These are phyloP conservation scores for Tromatobia lineatoria DNA, from an alignment of 2,888 invertebrate species.

Conservation along the genomic window DNA sequence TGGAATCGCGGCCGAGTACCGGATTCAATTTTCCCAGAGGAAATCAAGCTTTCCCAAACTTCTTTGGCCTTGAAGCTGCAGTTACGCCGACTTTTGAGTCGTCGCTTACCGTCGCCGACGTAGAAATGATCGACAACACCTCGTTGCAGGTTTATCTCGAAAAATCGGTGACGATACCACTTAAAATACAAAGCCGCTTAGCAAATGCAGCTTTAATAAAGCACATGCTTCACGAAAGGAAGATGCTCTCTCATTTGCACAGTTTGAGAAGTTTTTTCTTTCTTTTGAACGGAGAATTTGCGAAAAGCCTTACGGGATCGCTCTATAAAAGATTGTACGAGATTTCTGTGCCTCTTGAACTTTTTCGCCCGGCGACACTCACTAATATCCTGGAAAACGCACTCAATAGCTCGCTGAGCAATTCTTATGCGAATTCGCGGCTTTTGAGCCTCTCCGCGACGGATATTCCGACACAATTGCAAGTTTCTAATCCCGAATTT, in stretches of 20 bases:
- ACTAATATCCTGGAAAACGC: conserved; percentile 91
- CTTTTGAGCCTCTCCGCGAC: conserved; percentile 80
- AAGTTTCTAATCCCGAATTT: conserved; percentile 87
- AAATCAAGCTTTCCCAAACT: conserved; percentile 69
- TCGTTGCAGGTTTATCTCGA: conserved; percentile 88
- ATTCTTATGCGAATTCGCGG: conserved; percentile 80
- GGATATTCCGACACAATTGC: conserved; percentile 77
- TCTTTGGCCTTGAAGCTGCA: conserved; percentile 70
- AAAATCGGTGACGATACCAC: conserved; percentile 89
- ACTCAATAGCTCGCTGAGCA: conserved; percentile 89
- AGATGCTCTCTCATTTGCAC: conserved; percentile 90
- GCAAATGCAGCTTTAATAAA: conserved; percentile 91
- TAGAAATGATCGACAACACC: conserved; percentile 82
- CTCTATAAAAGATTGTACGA: conserved; percentile 89
- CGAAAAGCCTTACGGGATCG: conserved; percentile 90
- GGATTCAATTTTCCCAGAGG: conserved; percentile 59
- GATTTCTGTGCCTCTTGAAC: conserved; percentile 89
- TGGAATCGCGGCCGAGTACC: conserved; percentile 35
- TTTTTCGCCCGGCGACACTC: conserved; percentile 90
- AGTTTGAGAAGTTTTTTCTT: conserved; percentile 93
- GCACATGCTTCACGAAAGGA: conserved; percentile 89
- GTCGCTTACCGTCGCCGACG: conserved; percentile 79
- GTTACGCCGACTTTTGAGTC: conserved; percentile 70
- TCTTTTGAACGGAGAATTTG: conserved; percentile 93
- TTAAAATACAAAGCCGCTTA: conserved; percentile 90